Evolutionary conservation across 1,140 invertebrate species (phyloP).

Genomic region (Parasteatoda tepidariorum): DNA sequence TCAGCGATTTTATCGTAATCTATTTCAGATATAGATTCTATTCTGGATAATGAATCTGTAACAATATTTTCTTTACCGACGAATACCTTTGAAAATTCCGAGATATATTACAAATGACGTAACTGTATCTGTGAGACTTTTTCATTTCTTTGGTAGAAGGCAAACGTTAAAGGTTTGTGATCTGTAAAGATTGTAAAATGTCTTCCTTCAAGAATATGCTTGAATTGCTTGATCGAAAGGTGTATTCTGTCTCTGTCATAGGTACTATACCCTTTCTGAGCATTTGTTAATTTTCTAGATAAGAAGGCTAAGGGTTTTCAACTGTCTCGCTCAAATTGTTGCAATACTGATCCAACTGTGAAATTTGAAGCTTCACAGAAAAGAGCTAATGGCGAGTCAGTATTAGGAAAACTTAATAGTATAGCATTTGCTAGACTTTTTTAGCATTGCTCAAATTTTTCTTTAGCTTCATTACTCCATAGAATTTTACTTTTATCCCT

Average conservation of each 20-base stretch:
- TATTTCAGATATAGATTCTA: background rate
- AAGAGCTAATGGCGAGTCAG: conserved; percentile 17
- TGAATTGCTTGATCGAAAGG: conserved; percentile 7
- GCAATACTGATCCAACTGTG: conserved; percentile 23
- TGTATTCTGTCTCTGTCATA: background rate
- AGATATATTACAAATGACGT: background rate
- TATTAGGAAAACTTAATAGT: conserved; percentile 27
- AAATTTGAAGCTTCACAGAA: conserved; percentile 41
- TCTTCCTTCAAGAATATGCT: conserved; percentile 1
- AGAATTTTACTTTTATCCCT: conserved; percentile 8
- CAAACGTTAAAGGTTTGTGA: background rate
- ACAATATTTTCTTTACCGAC: conserved; percentile 37
- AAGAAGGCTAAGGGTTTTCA: conserved; percentile 60
- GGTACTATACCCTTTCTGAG: background rate
- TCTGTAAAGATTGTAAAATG: background rate
- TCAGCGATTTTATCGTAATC: conserved; percentile 2
- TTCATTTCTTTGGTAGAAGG: conserved; percentile 3
- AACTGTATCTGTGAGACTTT: background rate
- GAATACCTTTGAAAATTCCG: background rate
- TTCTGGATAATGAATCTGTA: background rate
- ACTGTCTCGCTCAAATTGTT: background rate
- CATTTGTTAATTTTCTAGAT: conserved; percentile 49
- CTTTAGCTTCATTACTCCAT: background rate
- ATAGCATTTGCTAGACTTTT: background rate
- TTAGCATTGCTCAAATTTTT: conserved; percentile 12